phyloP scores from a whole-genome alignment of 2,888 invertebrate species.

The Piscicola geometra region DNA sequence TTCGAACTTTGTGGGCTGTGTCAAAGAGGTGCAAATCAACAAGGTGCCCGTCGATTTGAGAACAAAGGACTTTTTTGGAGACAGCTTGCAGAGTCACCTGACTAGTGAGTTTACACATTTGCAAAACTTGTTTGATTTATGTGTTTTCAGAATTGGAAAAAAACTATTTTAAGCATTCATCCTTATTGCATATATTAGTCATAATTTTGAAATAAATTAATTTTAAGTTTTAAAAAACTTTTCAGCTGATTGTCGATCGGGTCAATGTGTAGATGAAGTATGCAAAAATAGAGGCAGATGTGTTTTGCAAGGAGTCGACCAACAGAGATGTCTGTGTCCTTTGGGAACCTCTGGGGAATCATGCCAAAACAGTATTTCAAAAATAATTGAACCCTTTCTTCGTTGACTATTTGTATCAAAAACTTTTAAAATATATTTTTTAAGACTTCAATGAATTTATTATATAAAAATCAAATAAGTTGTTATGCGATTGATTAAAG shows the following conservation, averaged over 20 bases:
- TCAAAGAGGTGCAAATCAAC: slow-evolving; percentile 82
- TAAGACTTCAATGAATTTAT: background rate
- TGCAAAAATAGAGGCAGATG: slow-evolving; percentile 91
- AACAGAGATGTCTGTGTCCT: slow-evolving; percentile 72
- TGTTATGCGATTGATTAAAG: background rate
- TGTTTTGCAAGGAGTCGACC: slow-evolving; percentile 59
- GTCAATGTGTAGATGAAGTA: slow-evolving; percentile 72
- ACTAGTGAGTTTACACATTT: background rate
- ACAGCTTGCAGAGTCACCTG: slow-evolving; percentile 70
- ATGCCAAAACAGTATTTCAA: slow-evolving; percentile 67
- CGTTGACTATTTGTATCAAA: background rate
- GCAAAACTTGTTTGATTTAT: no score
- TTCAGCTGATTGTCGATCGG: slow-evolving; percentile 78
- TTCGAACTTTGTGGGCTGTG: slow-evolving; percentile 78
- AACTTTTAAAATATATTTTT: background rate
- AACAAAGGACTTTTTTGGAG: slow-evolving; percentile 65
- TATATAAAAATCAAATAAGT: background rate
- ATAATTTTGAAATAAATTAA: no score
- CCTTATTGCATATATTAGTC: no score
- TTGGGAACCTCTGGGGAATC: slow-evolving; percentile 84
- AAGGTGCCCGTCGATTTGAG: slow-evolving; percentile 82
- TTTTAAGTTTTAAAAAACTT: background rate
- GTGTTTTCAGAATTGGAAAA: no score
- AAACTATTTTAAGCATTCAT: no score
- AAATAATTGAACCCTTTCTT: no score